These are phyloP conservation scores for Numenius phaeopus DNA, from an alignment of 2,797 vertebrate species.

Conservation along the genomic window DNA sequence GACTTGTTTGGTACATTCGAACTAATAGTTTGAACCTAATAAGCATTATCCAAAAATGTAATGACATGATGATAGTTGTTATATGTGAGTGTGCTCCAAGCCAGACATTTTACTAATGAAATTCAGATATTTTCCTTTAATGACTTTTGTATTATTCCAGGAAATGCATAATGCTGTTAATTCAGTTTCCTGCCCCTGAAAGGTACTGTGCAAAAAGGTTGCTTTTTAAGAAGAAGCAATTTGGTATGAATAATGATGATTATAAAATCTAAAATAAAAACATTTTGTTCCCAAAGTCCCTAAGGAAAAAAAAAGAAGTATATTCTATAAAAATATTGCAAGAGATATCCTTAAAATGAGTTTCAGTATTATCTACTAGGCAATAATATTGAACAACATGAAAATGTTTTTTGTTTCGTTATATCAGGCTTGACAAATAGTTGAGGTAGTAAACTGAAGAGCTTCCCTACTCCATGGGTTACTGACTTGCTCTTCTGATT, in stretches of 20 bases:
- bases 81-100: background rate
- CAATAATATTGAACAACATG: background rate
- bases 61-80: background rate
- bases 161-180: background rate
- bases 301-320: background rate
- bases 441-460: background rate
- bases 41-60: background rate
- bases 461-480: background rate
- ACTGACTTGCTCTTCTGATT: background rate
- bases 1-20: background rate
- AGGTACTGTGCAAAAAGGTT: background rate
- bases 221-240: background rate
- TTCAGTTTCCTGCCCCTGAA: background rate
- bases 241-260: background rate
- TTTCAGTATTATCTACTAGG: background rate
- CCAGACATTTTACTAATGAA: background rate
- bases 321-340: background rate
- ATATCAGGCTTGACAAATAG: background rate
- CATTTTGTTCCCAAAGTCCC: background rate
- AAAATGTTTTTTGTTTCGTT: background rate
- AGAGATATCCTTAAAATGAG: background rate
- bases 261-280: background rate
- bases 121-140: constrained; percentile 7
- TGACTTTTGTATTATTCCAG: background rate
- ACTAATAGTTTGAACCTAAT: background rate